Evolutionary conservation across 2,113 vertebrate species (phyloP).

Genomic region (Anoura caudifer): DNA sequence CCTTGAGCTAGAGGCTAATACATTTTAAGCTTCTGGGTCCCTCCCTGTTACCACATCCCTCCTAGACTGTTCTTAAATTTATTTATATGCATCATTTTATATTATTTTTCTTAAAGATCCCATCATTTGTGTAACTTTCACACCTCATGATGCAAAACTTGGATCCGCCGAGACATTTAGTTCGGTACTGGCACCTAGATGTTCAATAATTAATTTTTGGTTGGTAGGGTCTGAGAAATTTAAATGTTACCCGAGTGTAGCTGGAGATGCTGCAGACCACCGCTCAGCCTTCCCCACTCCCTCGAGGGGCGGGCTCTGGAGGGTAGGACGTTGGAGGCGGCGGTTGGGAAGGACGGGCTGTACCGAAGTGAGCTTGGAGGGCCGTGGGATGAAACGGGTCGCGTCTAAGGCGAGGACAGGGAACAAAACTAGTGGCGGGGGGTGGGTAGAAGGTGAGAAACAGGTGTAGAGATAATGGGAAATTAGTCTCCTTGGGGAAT

Average conservation of each 20-base stretch:
- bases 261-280: neutral
- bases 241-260: neutral
- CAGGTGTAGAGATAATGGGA: neutral
- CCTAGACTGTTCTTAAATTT: neutral
- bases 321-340: neutral
- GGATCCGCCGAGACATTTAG: neutral
- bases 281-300: neutral
- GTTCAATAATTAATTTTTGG: neutral
- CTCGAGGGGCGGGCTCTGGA: neutral
- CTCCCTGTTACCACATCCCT: neutral
- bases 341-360: neutral
- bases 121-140: neutral
- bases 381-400: neutral
- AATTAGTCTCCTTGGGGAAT: neutral
- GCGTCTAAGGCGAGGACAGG: neutral
- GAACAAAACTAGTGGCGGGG: neutral
- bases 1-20: neutral
- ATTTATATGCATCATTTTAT: neutral
- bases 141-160: neutral
- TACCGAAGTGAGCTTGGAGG: neutral
- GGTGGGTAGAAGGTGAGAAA: neutral
- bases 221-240: neutral
- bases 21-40: neutral
- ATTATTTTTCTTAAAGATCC: neutral
- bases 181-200: neutral